Conservation (phyloP, 2,113 vertebrate genomes). For the Gymnobelideus leadbeateri region DNA sequence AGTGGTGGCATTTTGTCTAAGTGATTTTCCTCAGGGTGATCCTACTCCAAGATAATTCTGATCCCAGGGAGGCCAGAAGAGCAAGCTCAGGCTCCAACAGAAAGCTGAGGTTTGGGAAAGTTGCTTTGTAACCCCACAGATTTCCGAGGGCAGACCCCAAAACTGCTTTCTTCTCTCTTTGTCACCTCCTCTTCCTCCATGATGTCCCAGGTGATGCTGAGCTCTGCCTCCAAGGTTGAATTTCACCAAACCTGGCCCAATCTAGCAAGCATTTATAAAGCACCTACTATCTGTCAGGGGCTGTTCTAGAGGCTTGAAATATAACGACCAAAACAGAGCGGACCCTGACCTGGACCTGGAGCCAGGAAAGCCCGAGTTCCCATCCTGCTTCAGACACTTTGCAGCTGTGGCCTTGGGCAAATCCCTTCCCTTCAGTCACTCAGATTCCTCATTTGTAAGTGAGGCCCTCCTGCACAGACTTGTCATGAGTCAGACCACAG, state of each 20-base stretch:
- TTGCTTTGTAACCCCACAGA: not conserved
- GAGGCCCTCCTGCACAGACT: too few relatives aligned
- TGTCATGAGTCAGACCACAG: too few relatives aligned
- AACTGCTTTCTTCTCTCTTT: not conserved
- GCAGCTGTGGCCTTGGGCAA: not conserved
- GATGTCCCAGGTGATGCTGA: too few relatives aligned
- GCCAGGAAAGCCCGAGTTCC: not conserved
- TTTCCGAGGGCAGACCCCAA: not conserved
- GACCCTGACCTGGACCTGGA: not conserved
- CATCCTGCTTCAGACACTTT: not conserved
- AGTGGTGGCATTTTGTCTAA: not conserved
- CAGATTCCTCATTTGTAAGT: not conserved
- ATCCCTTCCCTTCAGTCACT: not conserved
- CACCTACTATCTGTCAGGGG: not conserved
- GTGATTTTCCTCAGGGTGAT: not conserved
- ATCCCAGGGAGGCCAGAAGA: too few relatives aligned
- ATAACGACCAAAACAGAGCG: not conserved
- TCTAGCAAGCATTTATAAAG: not conserved
- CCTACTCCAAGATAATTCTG: not conserved
- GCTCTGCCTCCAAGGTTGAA: not conserved
- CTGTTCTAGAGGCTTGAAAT: not conserved
- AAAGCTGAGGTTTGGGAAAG: not conserved
- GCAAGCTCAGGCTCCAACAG: not conserved
- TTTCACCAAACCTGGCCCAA: too few relatives aligned
- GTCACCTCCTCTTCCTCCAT: too few relatives aligned